phyloP scores from a whole-genome alignment of 2,797 vertebrate species.

The Thunnus albacares region DNA sequence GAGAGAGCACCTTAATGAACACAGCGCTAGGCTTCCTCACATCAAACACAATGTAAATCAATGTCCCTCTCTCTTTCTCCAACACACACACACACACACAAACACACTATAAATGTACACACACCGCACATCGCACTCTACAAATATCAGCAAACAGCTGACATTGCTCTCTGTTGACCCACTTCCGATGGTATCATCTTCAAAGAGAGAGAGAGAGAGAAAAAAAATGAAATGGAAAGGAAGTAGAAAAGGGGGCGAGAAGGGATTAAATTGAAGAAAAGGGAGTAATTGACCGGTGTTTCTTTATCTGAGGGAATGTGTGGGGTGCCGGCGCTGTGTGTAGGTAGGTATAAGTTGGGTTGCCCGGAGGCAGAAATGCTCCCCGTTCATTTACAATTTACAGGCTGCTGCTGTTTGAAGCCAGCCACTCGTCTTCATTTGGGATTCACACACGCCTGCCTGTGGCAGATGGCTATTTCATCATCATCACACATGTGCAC shows the following conservation, averaged over 20 bases:
- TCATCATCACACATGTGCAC: slow-evolving; percentile 62
- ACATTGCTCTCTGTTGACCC: slow-evolving; percentile 78
- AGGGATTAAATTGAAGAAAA: slow-evolving; percentile 66
- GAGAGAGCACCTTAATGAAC: slow-evolving; percentile 76
- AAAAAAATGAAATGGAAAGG: slow-evolving; percentile 43
- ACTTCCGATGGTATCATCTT: slow-evolving; percentile 76
- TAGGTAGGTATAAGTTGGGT: slow-evolving; percentile 50
- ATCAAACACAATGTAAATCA: slow-evolving; percentile 74
- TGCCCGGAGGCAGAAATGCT: slow-evolving; percentile 65
- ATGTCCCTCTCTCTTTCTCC: slow-evolving; percentile 7
- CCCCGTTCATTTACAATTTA: slow-evolving; percentile 75
- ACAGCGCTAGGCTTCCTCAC: slow-evolving; percentile 56
- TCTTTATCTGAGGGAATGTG: slow-evolving; percentile 49
- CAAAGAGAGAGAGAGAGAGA: slow-evolving; percentile 50
- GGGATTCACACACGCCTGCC: slow-evolving; percentile 71
- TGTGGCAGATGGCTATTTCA: slow-evolving; percentile 80
- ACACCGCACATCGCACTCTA: slow-evolving; percentile 41
- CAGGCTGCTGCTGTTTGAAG: slow-evolving; percentile 68
- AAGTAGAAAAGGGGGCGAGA: slow-evolving; percentile 31
- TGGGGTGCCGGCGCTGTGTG: slow-evolving; percentile 35
- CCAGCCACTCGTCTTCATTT: slow-evolving; percentile 76
- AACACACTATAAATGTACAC: slow-evolving; percentile 1
- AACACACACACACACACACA: slow-evolving; percentile 21
- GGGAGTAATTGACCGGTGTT: slow-evolving; percentile 61
- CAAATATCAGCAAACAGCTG: slow-evolving; percentile 78